Evolutionary conservation across 2,888 invertebrate species (phyloP).

Genomic region (Neoaliturus tenellus): DNA sequence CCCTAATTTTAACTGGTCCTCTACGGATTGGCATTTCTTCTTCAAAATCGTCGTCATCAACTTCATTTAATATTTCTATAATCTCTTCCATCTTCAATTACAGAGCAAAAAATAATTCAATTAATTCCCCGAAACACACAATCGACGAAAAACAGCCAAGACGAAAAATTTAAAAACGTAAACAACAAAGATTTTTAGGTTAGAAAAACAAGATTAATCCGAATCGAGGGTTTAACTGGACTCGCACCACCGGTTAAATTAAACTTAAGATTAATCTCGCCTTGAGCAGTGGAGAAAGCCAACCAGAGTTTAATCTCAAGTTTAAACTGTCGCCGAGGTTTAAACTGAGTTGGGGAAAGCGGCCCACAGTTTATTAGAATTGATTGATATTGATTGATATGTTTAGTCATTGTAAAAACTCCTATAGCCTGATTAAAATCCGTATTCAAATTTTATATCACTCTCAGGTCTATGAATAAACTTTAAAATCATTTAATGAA

Average conservation of each 20-base stretch:
- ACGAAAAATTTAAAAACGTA: background rate
- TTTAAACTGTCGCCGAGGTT: background rate
- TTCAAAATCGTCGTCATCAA: constrained; percentile 8
- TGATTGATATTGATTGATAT: too few relatives aligned
- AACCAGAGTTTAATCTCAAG: background rate
- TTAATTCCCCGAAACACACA: background rate
- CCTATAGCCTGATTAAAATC: too few relatives aligned
- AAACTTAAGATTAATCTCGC: background rate
- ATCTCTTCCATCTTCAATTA: background rate
- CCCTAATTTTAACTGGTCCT: constrained; percentile 4
- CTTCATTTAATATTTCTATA: background rate
- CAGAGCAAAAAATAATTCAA: background rate
- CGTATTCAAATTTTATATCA: too few relatives aligned
- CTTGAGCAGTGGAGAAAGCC: background rate
- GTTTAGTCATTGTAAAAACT: too few relatives aligned
- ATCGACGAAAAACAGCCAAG: background rate
- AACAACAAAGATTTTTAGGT: background rate
- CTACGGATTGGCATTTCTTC: background rate
- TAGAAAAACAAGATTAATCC: constrained; percentile 12
- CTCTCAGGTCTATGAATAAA: too few relatives aligned
- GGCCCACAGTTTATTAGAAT: too few relatives aligned
- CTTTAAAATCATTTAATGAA: too few relatives aligned
- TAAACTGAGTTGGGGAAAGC: constrained; percentile 7
- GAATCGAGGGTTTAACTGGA: background rate
- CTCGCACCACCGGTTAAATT: background rate